Evolutionary conservation across 2,888 invertebrate species (phyloP).

Genomic region (Orgyia antiqua): DNA sequence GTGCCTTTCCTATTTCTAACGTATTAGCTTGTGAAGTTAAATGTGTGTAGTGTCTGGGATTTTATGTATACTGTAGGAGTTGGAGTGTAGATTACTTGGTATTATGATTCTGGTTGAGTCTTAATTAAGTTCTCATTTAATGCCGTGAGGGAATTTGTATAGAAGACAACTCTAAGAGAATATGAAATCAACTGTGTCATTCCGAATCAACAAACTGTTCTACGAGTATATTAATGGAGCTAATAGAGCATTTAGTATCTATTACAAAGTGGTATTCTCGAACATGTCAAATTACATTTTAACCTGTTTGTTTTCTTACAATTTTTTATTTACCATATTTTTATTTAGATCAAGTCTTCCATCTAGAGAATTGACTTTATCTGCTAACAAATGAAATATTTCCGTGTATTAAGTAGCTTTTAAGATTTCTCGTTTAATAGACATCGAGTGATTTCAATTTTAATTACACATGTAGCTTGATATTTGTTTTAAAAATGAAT

Average conservation of each 20-base stretch:
- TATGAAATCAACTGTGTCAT: conserved; percentile 43
- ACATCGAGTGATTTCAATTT: conserved; percentile 31
- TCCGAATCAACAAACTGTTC: conserved; percentile 38
- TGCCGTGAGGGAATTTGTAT: conserved; percentile 35
- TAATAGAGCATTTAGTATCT: conserved; percentile 34
- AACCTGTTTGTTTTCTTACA: conserved; percentile 16
- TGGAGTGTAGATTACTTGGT: conserved; percentile 43
- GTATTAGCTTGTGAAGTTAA: conserved; percentile 68
- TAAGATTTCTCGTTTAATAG: conserved; percentile 32
- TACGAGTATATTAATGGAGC: no score
- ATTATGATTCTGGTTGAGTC: conserved; percentile 47
- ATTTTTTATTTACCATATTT: conserved; percentile 30
- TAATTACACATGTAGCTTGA: conserved; percentile 18
- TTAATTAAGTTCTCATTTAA: conserved; percentile 44
- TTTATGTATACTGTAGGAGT: conserved; percentile 62
- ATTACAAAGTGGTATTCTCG: conserved; percentile 31
- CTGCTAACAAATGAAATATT: no score
- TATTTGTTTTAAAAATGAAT: conserved; percentile 37
- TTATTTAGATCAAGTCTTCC: conserved; percentile 54
- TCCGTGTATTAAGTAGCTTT: conserved; percentile 30
- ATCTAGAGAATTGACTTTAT: no score
- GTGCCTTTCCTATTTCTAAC: conserved; percentile 78
- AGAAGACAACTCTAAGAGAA: conserved; percentile 36
- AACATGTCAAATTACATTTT: conserved; percentile 27
- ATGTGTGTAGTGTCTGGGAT: conserved; percentile 60